These are phyloP conservation scores for Myotis daubentonii DNA, from an alignment of 2,797 vertebrate species.

Conservation along the genomic window DNA sequence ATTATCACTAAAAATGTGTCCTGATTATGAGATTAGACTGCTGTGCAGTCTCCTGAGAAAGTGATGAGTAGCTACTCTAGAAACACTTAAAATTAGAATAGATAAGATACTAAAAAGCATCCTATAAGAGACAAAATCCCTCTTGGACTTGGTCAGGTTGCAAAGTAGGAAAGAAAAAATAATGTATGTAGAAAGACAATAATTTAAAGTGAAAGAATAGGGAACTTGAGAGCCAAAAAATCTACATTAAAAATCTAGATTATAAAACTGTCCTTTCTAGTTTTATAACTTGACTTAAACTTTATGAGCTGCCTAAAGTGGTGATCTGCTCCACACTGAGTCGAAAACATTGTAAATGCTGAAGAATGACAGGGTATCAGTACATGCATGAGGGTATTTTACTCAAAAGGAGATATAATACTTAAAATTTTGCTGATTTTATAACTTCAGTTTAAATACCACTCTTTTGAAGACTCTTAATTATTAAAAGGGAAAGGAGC, in stretches of 20 bases:
- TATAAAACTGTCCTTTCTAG: neutral
- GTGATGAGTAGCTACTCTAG: conserved; percentile 56
- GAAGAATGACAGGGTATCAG: neutral
- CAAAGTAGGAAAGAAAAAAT: conserved; percentile 36
- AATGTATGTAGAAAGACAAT: neutral
- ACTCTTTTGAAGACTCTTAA: conserved; percentile 51
- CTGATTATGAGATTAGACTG: conserved; percentile 57
- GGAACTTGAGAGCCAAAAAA: conserved; percentile 31
- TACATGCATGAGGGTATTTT: conserved; percentile 20
- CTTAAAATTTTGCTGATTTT: conserved; percentile 39
- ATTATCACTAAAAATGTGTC: conserved; percentile 60
- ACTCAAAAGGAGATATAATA: conserved; percentile 45
- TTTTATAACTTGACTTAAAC: conserved; percentile 50
- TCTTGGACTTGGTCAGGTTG: neutral
- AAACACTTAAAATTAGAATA: conserved; percentile 70
- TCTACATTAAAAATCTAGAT: conserved; percentile 29
- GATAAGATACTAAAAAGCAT: conserved; percentile 57
- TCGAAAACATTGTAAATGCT: neutral
- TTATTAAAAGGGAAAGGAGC: conserved; percentile 30
- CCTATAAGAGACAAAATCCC: conserved; percentile 40
- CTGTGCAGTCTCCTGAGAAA: conserved; percentile 69
- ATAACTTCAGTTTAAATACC: neutral
- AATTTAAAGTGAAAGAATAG: neutral
- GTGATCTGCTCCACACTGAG: neutral
- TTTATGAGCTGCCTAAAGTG: neutral